These are phyloP conservation scores for Lithophane semibrunnea DNA, from an alignment of 2,888 invertebrate genomes.

Conservation along the genomic window DNA sequence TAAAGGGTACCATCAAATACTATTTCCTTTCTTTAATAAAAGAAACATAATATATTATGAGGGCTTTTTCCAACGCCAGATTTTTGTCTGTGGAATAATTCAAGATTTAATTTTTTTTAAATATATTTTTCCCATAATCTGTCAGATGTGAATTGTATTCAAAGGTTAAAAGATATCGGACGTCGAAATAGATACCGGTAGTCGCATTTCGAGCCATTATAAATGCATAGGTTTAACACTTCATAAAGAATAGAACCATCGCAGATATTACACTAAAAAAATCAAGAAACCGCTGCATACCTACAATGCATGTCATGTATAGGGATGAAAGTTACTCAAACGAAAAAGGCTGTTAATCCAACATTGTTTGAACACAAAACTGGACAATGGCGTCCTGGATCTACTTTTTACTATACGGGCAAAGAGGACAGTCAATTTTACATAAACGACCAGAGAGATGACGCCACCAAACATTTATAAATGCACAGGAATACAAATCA, in stretches of 20 bases:
- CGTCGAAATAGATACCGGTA: background rate
- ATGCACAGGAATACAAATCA: constrained; percentile 62
- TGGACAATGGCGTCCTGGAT: constrained; percentile 5
- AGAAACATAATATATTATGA: no score
- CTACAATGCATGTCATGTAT: background rate
- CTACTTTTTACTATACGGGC: constrained; percentile 22
- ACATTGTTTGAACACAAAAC: background rate
- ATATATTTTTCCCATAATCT: no score
- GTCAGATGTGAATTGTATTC: background rate
- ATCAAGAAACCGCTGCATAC: background rate
- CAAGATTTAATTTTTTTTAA: no score
- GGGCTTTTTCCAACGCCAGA: no score
- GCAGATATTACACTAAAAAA: constrained; percentile 3
- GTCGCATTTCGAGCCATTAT: constrained; percentile 17
- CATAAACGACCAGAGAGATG: constrained; percentile 49
- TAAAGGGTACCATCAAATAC: no score
- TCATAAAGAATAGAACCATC: constrained; percentile 5
- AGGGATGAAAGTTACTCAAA: background rate
- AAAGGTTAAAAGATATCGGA: background rate
- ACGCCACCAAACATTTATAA: constrained; percentile 53
- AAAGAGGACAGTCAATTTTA: constrained; percentile 42
- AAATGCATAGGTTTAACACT: constrained; percentile 6
- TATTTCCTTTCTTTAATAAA: no score
- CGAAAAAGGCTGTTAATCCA: background rate
- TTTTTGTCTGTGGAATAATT: no score